Percentiles rank a stretch among this genome's conserved stretches.
Conservation (phyloP, 2,797 vertebrate species). For the Phalloptychus januarius region DNA sequence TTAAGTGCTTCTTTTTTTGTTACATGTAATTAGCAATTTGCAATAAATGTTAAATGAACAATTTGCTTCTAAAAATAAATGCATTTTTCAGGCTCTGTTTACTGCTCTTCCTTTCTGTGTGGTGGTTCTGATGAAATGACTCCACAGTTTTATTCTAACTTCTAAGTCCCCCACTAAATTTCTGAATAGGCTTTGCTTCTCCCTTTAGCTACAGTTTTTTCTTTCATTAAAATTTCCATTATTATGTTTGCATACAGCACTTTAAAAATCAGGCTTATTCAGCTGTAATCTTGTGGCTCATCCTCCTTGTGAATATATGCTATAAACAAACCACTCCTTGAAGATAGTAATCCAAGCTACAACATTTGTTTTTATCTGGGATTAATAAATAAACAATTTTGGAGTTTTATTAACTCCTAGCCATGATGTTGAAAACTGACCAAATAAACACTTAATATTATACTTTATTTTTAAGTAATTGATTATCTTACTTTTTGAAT, state of each 20-base stretch:
- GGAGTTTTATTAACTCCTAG: background rate
- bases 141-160: background rate
- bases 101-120: background rate
- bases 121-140: background rate
- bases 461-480: background rate
- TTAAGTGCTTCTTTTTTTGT: background rate
- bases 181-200: background rate
- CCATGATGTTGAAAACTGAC: background rate
- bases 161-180: background rate
- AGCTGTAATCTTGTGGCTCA: background rate
- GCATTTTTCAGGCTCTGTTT: background rate
- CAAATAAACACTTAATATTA: background rate
- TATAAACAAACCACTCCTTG: background rate
- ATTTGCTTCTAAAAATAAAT: background rate
- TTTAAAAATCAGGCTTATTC: background rate
- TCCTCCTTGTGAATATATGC: background rate
- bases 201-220: background rate
- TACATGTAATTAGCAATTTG: background rate
- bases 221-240: background rate
- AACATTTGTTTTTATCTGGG: background rate
- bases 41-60: background rate
- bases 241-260: background rate
- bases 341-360: background rate
- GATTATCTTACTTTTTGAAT: background rate
- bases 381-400: background rate